Percentiles rank a stretch among this genome's conserved stretches.
phyloP scores from a whole-genome alignment of 2,888 invertebrate species.

The Hetaerina titia region DNA sequence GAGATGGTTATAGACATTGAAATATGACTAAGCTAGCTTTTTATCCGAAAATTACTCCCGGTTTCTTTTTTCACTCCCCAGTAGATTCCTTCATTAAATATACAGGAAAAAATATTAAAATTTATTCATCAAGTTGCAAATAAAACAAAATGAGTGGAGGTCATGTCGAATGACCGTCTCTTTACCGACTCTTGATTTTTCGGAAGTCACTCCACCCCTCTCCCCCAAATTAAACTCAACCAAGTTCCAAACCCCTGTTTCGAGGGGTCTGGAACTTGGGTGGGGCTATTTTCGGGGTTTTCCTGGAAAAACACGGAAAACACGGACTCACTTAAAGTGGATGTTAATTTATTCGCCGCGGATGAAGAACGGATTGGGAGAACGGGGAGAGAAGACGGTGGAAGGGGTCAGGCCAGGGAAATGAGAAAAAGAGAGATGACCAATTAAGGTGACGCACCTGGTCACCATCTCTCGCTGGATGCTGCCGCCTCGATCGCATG shows the following conservation, averaged over 20 bases:
- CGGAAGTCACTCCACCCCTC: too few relatives aligned
- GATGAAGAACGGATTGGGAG: not conserved
- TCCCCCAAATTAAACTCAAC: not conserved
- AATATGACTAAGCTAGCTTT: too few relatives aligned
- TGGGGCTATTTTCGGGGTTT: not conserved
- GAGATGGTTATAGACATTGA: too few relatives aligned
- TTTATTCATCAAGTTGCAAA: too few relatives aligned
- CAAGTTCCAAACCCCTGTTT: not conserved
- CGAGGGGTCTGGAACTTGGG: not conserved
- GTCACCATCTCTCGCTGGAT: not conserved
- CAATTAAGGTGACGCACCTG: conserved; percentile 5
- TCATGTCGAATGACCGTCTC: too few relatives aligned
- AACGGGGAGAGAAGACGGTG: not conserved
- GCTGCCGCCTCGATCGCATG: not conserved
- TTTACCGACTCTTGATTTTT: too few relatives aligned
- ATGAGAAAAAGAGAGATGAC: not conserved
- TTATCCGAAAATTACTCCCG: too few relatives aligned
- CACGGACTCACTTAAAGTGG: not conserved
- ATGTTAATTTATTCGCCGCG: conserved; percentile 10
- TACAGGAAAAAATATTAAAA: too few relatives aligned
- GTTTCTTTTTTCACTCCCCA: too few relatives aligned
- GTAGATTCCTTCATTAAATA: too few relatives aligned
- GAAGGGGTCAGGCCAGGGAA: not conserved
- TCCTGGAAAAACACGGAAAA: not conserved
- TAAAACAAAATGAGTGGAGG: too few relatives aligned